Conservation (phyloP, 2,113 vertebrate species). For the Dascyllus trimaculatus region DNA sequence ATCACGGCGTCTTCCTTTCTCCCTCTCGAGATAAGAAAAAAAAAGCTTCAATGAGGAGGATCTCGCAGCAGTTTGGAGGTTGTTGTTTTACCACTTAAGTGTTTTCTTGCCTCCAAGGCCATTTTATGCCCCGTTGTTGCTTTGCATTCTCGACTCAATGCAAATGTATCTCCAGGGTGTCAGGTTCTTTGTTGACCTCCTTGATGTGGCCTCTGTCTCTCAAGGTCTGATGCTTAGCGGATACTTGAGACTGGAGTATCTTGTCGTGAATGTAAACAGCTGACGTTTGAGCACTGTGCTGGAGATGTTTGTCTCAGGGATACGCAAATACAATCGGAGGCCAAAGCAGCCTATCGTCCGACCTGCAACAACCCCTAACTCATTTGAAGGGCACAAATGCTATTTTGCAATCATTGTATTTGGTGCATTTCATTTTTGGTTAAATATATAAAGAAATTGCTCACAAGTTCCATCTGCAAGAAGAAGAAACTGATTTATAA, state of each 20-base stretch:
- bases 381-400: neutral
- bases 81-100: constrained; percentile 71
- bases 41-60: constrained; percentile 53
- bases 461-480: too few relatives aligned
- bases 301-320: constrained; percentile 76
- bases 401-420: neutral
- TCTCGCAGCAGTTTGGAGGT: constrained; percentile 69
- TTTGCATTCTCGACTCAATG: constrained; percentile 82
- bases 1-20: constrained; percentile 37
- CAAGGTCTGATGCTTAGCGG: constrained; percentile 78
- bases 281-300: constrained; percentile 69
- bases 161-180: constrained; percentile 82
- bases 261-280: constrained; percentile 81
- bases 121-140: constrained; percentile 65
- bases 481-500: neutral
- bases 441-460: too few relatives aligned
- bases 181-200: constrained; percentile 81
- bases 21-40: constrained; percentile 56
- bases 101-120: constrained; percentile 66
- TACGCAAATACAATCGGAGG: constrained; percentile 55
- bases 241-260: constrained; percentile 81
- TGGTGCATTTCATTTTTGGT: too few relatives aligned
- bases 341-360: constrained; percentile 14
- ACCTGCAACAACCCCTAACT: constrained; percentile 14
- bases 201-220: constrained; percentile 81